Percentiles rank a stretch among this genome's conserved stretches.
phyloP scores from a whole-genome alignment of 92 coral and sea anemone species.

The Umimayanthus kanabou region DNA sequence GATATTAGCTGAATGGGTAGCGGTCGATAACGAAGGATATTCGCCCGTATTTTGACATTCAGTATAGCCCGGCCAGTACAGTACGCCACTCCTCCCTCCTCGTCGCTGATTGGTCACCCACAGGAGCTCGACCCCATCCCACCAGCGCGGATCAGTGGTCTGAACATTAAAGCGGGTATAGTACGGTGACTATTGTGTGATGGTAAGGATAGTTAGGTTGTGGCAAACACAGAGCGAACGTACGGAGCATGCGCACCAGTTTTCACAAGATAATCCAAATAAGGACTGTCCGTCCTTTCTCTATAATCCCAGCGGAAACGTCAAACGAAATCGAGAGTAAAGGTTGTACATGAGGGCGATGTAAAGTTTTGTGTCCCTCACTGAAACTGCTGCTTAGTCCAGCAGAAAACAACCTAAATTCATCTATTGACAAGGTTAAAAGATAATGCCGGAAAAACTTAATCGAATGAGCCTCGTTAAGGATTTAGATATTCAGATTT shows the following conservation, averaged over 20 bases:
- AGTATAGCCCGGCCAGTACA: constrained; percentile 85
- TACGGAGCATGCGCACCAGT: constrained; percentile 77
- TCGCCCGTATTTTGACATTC: constrained; percentile 66
- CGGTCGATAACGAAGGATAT: constrained; percentile 53
- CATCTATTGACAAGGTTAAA: not conserved
- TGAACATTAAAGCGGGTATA: constrained; percentile 72
- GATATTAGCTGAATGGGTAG: constrained; percentile 51
- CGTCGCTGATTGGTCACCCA: constrained; percentile 90
- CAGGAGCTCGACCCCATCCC: constrained; percentile 83
- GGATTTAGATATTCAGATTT: not conserved
- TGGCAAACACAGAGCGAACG: constrained; percentile 75
- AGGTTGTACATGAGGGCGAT: constrained; percentile 33
- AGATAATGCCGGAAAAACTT: not conserved
- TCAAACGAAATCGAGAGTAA: constrained; percentile 83
- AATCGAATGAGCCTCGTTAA: too few species aligned
- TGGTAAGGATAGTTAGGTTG: constrained; percentile 84
- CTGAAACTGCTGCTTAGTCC: not conserved
- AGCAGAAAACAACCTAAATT: not conserved
- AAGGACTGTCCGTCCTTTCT: constrained; percentile 68
- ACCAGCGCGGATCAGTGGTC: constrained; percentile 82
- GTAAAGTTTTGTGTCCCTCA: not conserved
- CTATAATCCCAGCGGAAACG: constrained; percentile 92
- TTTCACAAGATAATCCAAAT: constrained; percentile 71
- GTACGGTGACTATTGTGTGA: constrained; percentile 80
- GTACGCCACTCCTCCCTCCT: constrained; percentile 77